Evolutionary conservation across 1,140 invertebrate species (phyloP), one percentile per base, ranked within the genome.

Genomic region (Bombus haemorrhoidalis): DNA sequence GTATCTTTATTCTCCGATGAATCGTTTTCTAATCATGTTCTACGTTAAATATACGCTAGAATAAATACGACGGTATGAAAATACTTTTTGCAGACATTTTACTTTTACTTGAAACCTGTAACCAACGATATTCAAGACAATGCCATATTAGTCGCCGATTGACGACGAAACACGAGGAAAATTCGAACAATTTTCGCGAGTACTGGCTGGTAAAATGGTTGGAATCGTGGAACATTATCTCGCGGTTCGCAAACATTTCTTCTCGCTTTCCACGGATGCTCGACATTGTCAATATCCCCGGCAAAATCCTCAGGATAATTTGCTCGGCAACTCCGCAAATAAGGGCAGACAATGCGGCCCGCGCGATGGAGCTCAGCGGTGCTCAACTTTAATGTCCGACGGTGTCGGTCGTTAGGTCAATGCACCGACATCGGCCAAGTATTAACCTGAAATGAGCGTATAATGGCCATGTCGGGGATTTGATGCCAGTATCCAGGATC

Each of bases 361-460:
- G 80, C 66, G n/a, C 64, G 79, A 76, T 74, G 59, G 59, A 66
- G 39, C 76, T 53, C 87, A 86, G 72, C 59, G 85, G 77, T 83
- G 71, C 86, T 81, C 86, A 85, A 90, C 79, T 85, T 87, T 90
- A 90, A 87, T 86, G 82, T 85, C 79, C 75, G 41, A 81, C 73
- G 22, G 75, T 69, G 74, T 80, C 59, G 89, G 82, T 90, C 88
- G 88, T 90, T 90, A 90, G 88, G 78, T 90, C 89, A 81, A 90
- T 90, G 89, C 73, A 83, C 64, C 88, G 82, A 71, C 89, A 90
- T 90, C 88, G 85, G 85, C 81, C 82, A 89, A 90, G 88, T 90
- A 90, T 90, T 90, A 90, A 90, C 89, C 88, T 85, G 79, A 90
- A 90, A 90, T 90, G 89, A 90, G 88, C 89, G 89, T 90, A 90